Conservation (phyloP, 2,888 invertebrate species). For the Macrosiphum euphorbiae region DNA sequence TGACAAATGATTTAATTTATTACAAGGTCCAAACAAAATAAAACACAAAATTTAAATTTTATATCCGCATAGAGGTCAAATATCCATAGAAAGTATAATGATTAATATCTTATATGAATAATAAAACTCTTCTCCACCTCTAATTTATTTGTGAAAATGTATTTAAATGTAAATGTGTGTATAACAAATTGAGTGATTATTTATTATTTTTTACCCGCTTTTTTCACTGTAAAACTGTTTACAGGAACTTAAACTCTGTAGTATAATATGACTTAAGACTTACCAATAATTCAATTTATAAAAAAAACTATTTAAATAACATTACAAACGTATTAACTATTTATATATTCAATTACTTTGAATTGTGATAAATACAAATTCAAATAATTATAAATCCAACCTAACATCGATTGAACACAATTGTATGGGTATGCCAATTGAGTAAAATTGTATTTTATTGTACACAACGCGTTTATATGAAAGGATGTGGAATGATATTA, state of each 20-base stretch:
- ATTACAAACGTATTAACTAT: not conserved
- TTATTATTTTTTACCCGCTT: not conserved
- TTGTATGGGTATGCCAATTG: not conserved
- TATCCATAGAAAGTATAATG: not conserved
- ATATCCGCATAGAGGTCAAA: conserved; percentile 37
- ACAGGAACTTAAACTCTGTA: no score
- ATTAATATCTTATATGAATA: conserved; percentile 25
- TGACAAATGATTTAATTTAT: conserved; percentile 45
- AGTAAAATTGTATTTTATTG: not conserved
- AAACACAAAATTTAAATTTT: conserved; percentile 20
- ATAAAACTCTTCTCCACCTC: not conserved
- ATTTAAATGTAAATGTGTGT: conserved; percentile 7
- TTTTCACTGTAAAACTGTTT: not conserved
- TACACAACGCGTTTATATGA: not conserved
- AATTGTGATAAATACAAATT: not conserved
- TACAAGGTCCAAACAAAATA: conserved; percentile 19
- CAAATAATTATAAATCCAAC: not conserved
- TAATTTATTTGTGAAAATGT: not conserved
- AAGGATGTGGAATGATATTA: not conserved
- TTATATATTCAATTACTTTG: not conserved
- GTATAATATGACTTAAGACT: not conserved
- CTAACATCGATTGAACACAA: not conserved
- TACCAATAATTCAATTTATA: not conserved
- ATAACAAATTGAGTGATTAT: not conserved
- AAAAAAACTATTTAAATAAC: not conserved